phyloP scores from a whole-genome alignment of 37 sponge, comb jelly and placozoan species.

The Oopsacas minuta region DNA sequence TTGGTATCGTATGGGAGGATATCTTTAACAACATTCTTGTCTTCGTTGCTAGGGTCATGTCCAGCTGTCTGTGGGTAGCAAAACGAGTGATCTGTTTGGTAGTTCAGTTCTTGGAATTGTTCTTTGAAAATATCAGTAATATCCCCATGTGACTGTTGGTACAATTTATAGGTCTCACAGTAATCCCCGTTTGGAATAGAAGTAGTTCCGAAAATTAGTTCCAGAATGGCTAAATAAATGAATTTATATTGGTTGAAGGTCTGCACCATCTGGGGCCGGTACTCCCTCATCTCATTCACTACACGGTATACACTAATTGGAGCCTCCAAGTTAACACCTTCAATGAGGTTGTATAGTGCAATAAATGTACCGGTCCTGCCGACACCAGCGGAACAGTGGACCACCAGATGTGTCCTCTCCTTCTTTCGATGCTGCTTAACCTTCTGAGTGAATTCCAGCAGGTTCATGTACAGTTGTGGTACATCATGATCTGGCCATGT shows the following conservation, averaged over 20 bases:
- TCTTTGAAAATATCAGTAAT: neutral
- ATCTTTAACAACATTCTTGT: neutral
- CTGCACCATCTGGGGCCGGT: constrained; percentile 19
- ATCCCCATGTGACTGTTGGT: neutral
- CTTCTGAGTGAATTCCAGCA: neutral
- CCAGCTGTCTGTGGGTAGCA: neutral
- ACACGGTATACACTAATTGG: neutral
- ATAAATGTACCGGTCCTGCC: constrained; percentile 8
- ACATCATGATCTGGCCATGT: constrained; percentile 9
- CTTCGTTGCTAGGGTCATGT: neutral
- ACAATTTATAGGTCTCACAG: neutral
- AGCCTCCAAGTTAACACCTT: neutral
- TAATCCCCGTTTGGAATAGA: neutral
- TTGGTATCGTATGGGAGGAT: neutral
- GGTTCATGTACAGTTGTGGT: neutral
- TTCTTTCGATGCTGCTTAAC: neutral
- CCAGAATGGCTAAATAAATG: neutral
- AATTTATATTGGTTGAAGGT: neutral
- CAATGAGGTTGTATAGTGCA: neutral
- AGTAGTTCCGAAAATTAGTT: neutral
- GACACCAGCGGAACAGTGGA: neutral
- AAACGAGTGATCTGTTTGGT: neutral
- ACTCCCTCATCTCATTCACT: constrained; percentile 5
- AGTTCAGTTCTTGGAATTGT: neutral
- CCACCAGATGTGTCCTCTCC: neutral